Percentiles rank a stretch among this genome's conserved stretches.
These are phyloP conservation scores for Acromyrmex charruanus DNA, from an alignment of 1,140 invertebrate species.

Conservation along the genomic window DNA sequence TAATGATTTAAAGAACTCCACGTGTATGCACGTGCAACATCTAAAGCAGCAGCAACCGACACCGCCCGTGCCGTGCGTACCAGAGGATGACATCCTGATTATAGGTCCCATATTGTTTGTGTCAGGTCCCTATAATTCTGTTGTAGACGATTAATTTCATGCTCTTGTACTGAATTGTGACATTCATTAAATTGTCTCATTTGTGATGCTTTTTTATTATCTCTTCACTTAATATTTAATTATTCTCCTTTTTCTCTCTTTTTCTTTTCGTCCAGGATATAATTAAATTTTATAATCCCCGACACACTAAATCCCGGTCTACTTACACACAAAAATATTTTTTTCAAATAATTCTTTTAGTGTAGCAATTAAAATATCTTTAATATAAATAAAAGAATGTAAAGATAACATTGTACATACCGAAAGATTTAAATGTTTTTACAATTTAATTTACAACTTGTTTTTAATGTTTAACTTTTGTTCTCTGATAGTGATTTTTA, in stretches of 20 bases:
- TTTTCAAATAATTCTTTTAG: neutral
- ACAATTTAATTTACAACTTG: neutral
- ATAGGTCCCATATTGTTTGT: slow-evolving; percentile 73
- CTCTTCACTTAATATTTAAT: neutral
- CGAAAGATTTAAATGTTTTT: neutral
- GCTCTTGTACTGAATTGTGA: neutral
- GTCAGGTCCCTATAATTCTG: slow-evolving; percentile 30
- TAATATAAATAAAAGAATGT: neutral
- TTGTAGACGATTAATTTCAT: slow-evolving; percentile 6
- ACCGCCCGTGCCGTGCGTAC: slow-evolving; percentile 83
- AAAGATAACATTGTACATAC: neutral
- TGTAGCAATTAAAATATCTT: slow-evolving; percentile 13
- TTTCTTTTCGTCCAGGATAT: neutral
- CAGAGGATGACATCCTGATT: slow-evolving; percentile 78
- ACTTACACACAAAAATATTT: slow-evolving; percentile 18
- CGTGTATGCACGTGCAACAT: slow-evolving; percentile 92
- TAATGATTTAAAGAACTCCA: slow-evolving; percentile 90
- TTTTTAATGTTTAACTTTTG: neutral
- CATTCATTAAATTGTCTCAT: neutral
- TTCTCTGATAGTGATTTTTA: neutral
- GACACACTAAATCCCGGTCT: neutral
- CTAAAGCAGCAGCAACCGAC: slow-evolving; percentile 91
- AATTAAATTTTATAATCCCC: neutral
- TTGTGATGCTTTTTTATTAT: slow-evolving; percentile 21
- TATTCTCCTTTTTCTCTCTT: neutral